Evolutionary conservation across 1,140 invertebrate genomes (phyloP).

Genomic region (Halictus rubicundus): DNA sequence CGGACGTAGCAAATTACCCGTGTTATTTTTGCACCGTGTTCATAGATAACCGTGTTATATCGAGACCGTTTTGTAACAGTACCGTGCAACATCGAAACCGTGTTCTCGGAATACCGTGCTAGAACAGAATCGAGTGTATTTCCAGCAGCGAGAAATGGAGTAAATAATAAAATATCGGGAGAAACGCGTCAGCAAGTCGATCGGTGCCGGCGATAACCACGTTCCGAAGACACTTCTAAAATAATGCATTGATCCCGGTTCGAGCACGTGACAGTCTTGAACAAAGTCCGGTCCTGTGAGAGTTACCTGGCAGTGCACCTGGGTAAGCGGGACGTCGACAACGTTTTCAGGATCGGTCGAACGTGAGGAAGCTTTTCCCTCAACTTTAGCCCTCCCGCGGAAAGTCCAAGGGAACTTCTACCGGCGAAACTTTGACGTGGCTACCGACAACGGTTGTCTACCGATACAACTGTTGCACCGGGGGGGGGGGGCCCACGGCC

Average conservation of each 20-base stretch:
- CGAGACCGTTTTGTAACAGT: too few relatives aligned
- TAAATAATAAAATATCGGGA: neutral
- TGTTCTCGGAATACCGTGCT: too few relatives aligned
- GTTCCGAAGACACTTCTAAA: constrained; percentile 37
- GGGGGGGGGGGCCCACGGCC: neutral
- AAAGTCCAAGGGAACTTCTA: constrained; percentile 46
- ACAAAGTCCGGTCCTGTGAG: constrained; percentile 37
- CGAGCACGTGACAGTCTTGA: constrained; percentile 25
- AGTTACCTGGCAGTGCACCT: constrained; percentile 51
- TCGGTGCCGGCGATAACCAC: neutral
- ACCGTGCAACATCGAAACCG: too few relatives aligned
- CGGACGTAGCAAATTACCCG: too few relatives aligned
- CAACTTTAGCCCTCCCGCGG: constrained; percentile 43
- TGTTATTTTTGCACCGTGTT: too few relatives aligned
- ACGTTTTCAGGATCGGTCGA: constrained; percentile 50
- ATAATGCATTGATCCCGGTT: constrained; percentile 48
- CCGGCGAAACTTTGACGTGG: constrained; percentile 47
- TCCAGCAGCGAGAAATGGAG: neutral
- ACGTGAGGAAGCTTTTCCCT: constrained; percentile 34
- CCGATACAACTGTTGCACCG: constrained; percentile 46
- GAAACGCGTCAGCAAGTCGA: neutral
- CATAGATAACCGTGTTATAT: too few relatives aligned
- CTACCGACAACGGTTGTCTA: constrained; percentile 20
- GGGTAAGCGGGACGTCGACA: constrained; percentile 36
- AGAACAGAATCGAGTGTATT: too few relatives aligned